Conservation (phyloP, 2,113 vertebrate species). For the Clarias magur region DNA sequence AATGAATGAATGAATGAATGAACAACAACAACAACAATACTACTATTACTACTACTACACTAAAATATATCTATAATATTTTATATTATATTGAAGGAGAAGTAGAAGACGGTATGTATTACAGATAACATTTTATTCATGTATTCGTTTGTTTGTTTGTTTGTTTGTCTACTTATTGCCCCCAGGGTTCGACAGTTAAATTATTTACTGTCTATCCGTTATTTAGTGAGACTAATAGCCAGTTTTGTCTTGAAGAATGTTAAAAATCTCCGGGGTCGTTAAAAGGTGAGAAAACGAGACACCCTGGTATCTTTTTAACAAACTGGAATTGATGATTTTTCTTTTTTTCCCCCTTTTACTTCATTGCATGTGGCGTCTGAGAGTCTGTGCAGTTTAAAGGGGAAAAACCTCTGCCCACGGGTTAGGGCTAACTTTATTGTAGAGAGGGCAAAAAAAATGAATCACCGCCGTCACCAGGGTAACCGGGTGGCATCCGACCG, state of each 20-base stretch:
- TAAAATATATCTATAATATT: no score
- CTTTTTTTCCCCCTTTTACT: slow-evolving; percentile 22
- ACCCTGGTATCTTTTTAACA: slow-evolving; percentile 32
- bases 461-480: slow-evolving; percentile 82
- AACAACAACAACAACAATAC: no score
- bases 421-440: slow-evolving; percentile 54
- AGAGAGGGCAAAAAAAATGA: not conserved
- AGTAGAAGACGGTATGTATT: no score
- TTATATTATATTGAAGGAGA: no score
- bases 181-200: not conserved
- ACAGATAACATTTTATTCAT: not conserved
- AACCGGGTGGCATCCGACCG: slow-evolving; percentile 78
- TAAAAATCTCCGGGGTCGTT: slow-evolving; percentile 20
- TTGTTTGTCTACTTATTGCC: not conserved
- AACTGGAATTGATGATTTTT: slow-evolving; percentile 33
- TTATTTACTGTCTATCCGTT: not conserved
- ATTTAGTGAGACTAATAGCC: not conserved
- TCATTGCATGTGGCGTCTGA: slow-evolving; percentile 42
- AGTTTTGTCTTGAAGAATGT: slow-evolving; percentile 16
- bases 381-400: slow-evolving; percentile 67
- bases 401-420: slow-evolving; percentile 71
- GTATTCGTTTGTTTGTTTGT: not conserved
- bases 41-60: no score
- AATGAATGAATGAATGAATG: no score
- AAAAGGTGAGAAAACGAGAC: slow-evolving; percentile 29